phyloP scores from a whole-genome alignment of 2,113 vertebrate genomes.

The Zootoca vivipara region DNA sequence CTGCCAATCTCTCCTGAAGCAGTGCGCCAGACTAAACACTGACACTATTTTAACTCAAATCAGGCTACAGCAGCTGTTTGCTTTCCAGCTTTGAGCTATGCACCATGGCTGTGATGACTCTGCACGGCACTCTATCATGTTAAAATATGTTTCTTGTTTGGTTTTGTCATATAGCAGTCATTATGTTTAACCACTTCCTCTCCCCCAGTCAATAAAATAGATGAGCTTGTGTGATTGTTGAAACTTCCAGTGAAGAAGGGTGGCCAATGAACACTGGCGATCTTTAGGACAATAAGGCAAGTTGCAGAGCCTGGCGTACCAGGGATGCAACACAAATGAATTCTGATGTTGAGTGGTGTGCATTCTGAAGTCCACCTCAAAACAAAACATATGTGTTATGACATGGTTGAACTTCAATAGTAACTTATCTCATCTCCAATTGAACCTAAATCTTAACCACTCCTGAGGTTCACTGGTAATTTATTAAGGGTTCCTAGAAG shows the following conservation, averaged over 20 bases:
- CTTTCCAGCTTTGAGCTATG: slow-evolving; percentile 83
- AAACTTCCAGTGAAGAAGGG: slow-evolving; percentile 38
- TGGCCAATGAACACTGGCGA: slow-evolving; percentile 30
- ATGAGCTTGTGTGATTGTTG: not conserved
- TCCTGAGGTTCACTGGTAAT: not conserved
- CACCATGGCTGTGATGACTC: slow-evolving; percentile 75
- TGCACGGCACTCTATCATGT: slow-evolving; percentile 73
- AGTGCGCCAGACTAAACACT: slow-evolving; percentile 94
- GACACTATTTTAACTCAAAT: slow-evolving; percentile 86
- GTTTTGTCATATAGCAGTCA: slow-evolving; percentile 47
- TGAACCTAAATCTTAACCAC: not conserved
- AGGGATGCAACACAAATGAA: not conserved
- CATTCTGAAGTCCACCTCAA: slow-evolving; percentile 7
- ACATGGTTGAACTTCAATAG: not conserved
- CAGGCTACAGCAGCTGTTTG: slow-evolving; percentile 91
- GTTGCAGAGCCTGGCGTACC: not conserved
- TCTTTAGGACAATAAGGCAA: not conserved
- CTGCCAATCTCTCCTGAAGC: slow-evolving; percentile 94
- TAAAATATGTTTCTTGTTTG: slow-evolving; percentile 71
- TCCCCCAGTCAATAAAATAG: slow-evolving; percentile 41
- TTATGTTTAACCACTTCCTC: slow-evolving; percentile 40
- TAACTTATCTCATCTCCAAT: not conserved
- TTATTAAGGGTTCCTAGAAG: not conserved
- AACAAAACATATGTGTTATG: not conserved
- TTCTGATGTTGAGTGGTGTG: slow-evolving; percentile 3